A percentile compares a stretch with the other conserved stretches of the same genome.
Conservation (phyloP, 1,140 invertebrate genomes). For the Zaprionus vittiger region DNA sequence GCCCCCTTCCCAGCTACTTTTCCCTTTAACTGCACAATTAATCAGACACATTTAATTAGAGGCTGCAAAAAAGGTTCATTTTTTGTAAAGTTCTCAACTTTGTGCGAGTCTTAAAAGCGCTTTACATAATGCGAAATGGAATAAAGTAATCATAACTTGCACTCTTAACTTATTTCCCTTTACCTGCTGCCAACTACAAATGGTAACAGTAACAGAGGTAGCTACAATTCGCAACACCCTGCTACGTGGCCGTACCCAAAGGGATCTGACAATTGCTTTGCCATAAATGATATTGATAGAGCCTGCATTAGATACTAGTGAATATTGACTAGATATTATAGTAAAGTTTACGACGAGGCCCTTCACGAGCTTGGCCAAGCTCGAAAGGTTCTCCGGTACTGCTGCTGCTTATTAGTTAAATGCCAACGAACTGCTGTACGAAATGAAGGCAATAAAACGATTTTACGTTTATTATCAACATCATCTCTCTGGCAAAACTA, state of each 20-base stretch:
- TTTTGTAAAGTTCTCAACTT: neutral
- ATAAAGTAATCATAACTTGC: neutral
- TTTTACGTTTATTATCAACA: slow-evolving; percentile 59
- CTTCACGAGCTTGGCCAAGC: neutral
- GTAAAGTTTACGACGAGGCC: slow-evolving; percentile 13
- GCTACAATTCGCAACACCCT: neutral
- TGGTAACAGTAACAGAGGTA: too few species aligned
- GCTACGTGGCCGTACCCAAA: neutral
- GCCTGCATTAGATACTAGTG: neutral
- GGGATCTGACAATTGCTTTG: neutral
- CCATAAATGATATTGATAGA: neutral
- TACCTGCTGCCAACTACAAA: too few species aligned
- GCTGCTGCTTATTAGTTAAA: slow-evolving; percentile 54
- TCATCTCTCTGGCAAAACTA: slow-evolving; percentile 30
- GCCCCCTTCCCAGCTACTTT: neutral
- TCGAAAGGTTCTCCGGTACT: neutral
- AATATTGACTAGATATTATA: slow-evolving; percentile 6
- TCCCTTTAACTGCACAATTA: slow-evolving; percentile 71
- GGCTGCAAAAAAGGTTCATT: slow-evolving; percentile 50
- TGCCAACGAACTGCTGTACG: slow-evolving; percentile 31
- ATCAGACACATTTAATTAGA: slow-evolving; percentile 79
- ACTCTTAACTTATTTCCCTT: too few species aligned
- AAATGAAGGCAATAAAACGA: slow-evolving; percentile 52
- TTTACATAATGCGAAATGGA: slow-evolving; percentile 4
- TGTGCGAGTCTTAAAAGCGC: slow-evolving; percentile 12